Conservation (phyloP, 2,797 vertebrate species). For the Cossypha caffra region DNA sequence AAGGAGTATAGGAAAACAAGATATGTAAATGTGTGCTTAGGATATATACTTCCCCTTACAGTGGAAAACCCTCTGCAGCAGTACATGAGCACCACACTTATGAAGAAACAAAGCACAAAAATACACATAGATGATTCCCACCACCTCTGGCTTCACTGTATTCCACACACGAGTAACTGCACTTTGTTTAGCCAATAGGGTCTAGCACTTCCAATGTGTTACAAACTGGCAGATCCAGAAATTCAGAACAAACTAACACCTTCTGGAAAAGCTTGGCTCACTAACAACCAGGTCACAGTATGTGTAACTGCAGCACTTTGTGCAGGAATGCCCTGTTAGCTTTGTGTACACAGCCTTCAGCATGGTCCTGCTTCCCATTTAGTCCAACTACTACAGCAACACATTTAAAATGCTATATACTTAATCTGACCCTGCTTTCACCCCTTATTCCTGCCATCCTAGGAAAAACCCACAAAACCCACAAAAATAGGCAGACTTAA, state of each 20-base stretch:
- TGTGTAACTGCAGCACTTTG: not conserved
- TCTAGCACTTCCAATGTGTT: not conserved
- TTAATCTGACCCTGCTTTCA: not conserved
- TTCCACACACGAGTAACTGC: not conserved
- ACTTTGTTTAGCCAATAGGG: not conserved
- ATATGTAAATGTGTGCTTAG: not conserved
- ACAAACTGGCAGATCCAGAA: not conserved
- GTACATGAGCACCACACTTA: not conserved
- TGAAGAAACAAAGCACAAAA: not conserved
- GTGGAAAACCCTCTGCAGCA: not conserved
- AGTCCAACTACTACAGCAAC: not conserved
- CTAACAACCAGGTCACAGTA: not conserved
- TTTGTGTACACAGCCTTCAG: not conserved
- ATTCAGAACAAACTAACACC: not conserved
- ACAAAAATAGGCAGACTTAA: not conserved
- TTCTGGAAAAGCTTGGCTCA: not conserved
- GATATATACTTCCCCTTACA: not conserved
- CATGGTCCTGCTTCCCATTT: not conserved
- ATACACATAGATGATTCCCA: not conserved
- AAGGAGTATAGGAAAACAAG: not conserved
- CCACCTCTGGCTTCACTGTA: not conserved
- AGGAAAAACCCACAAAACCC: rapidly evolving
- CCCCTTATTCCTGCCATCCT: not conserved
- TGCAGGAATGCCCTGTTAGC: not conserved
- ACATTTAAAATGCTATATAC: not conserved